A percentile compares a stretch with the other conserved stretches of the same genome.
phyloP scores from a whole-genome alignment of 2,888 invertebrate genomes.

The Dasysyrphus tricinctus region DNA sequence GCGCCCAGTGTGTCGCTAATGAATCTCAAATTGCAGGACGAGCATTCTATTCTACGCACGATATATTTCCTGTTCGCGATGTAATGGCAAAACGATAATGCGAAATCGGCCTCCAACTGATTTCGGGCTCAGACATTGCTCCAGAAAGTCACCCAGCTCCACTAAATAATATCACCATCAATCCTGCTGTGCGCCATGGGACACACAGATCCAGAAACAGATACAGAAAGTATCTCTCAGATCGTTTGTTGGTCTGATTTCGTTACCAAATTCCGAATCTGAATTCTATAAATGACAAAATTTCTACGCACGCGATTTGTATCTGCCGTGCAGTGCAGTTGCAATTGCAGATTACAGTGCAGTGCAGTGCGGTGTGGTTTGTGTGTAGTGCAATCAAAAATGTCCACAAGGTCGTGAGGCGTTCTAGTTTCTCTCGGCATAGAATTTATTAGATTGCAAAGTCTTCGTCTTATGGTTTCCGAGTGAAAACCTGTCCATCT shows the following conservation, averaged over 20 bases:
- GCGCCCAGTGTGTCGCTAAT: slow-evolving; percentile 42
- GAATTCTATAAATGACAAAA: slow-evolving; percentile 64
- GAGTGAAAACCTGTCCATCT: slow-evolving; percentile 55
- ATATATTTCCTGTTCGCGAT: slow-evolving; percentile 57
- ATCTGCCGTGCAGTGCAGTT: neutral
- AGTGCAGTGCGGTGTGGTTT: slow-evolving; percentile 10
- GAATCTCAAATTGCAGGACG: slow-evolving; percentile 44
- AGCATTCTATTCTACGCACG: slow-evolving; percentile 26
- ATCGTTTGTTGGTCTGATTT: slow-evolving; percentile 47
- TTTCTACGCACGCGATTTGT: slow-evolving; percentile 51
- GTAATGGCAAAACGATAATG: slow-evolving; percentile 54
- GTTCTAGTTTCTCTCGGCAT: slow-evolving; percentile 59
- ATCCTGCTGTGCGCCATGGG: slow-evolving; percentile 66
- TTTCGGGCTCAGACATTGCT: slow-evolving; percentile 55
- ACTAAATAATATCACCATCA: slow-evolving; percentile 60
- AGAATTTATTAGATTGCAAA: slow-evolving; percentile 46
- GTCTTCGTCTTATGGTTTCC: neutral
- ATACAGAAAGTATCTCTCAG: slow-evolving; percentile 27
- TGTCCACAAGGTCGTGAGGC: slow-evolving; percentile 71
- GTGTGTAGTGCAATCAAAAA: slow-evolving; percentile 49
- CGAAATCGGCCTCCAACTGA: slow-evolving; percentile 60
- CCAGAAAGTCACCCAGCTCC: slow-evolving; percentile 48
- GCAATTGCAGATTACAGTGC: neutral
- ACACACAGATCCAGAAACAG: slow-evolving; percentile 30
- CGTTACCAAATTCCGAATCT: slow-evolving; percentile 70